A percentile compares a stretch with the other conserved stretches of the same genome.
Conservation (phyloP, 2,888 invertebrate species). For the Buathra laborator region DNA sequence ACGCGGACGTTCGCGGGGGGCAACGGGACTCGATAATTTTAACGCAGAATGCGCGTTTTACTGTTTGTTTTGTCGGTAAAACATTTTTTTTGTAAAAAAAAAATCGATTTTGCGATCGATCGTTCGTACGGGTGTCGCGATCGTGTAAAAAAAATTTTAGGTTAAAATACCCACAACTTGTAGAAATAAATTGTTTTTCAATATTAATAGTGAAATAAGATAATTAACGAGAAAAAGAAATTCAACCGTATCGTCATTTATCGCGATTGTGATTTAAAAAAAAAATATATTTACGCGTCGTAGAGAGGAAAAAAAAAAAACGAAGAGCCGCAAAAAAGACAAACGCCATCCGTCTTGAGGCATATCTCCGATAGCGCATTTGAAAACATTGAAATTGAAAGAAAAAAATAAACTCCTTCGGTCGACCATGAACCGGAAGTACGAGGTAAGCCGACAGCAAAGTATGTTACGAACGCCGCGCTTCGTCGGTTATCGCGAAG, state of each 20-base stretch:
- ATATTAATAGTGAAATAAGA: too few relatives aligned
- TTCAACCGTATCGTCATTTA: too few relatives aligned
- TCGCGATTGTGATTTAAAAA: neutral
- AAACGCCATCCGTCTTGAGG: neutral
- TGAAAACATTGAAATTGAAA: neutral
- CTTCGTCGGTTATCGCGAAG: neutral
- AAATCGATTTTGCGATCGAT: too few relatives aligned
- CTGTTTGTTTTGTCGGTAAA: too few relatives aligned
- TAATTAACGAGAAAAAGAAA: too few relatives aligned
- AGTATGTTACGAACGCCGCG: neutral
- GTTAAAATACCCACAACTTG: too few relatives aligned
- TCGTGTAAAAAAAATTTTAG: too few relatives aligned
- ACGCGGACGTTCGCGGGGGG: neutral
- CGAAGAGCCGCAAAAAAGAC: neutral
- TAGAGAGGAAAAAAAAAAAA: neutral
- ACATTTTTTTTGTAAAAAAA: too few relatives aligned
- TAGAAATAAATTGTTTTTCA: too few relatives aligned
- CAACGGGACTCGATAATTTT: too few relatives aligned
- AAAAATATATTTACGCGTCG: neutral
- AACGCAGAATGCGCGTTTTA: too few relatives aligned
- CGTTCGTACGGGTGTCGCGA: too few relatives aligned
- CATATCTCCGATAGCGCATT: neutral
- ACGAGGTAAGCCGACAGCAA: slow-evolving; percentile 10
- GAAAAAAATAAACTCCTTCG: neutral
- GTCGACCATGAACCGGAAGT: slow-evolving; percentile 39